A percentile compares a stretch with the other conserved stretches of the same genome.
These are phyloP conservation scores for Liodrosophila aerea DNA, from an alignment of 2,888 invertebrate species.

Conservation along the genomic window DNA sequence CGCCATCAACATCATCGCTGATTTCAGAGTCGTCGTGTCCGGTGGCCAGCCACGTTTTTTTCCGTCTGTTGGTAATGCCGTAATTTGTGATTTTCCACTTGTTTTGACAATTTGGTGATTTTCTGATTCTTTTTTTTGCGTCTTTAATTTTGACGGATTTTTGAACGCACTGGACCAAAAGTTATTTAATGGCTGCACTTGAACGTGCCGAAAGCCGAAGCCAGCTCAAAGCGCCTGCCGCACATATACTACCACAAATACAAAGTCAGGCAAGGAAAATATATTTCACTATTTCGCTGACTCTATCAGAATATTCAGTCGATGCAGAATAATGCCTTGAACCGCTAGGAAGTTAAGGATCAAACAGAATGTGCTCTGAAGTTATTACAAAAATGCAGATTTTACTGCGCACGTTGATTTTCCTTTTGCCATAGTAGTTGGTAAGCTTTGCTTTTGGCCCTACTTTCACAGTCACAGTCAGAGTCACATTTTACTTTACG, in stretches of 20 bases:
- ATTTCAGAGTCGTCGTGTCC: constrained; percentile 10
- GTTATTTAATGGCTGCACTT: constrained; percentile 73
- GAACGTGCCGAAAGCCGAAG: constrained; percentile 59
- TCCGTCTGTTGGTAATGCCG: constrained; percentile 25
- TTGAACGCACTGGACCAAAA: constrained; percentile 59
- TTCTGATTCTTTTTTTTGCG: constrained; percentile 34
- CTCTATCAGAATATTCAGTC: constrained; percentile 18
- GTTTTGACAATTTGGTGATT: constrained; percentile 72
- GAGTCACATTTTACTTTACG: constrained; percentile 25
- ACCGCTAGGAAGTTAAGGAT: not conserved
- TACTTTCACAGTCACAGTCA: too few species aligned
- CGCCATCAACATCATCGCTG: constrained; percentile 2
- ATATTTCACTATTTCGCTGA: constrained; percentile 31
- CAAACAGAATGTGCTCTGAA: not conserved
- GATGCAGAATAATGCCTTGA: not conserved
- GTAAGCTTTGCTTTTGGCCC: not conserved
- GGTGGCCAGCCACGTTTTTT: constrained; percentile 45
- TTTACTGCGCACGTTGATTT: not conserved
- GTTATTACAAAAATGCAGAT: constrained; percentile 16
- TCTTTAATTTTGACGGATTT: constrained; percentile 63
- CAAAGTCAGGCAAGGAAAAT: constrained; percentile 1
- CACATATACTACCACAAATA: not conserved
- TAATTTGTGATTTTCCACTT: constrained; percentile 73
- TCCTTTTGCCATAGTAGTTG: constrained; percentile 2
- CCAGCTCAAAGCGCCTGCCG: constrained; percentile 14